Evolutionary conservation across 2,797 vertebrate genomes (phyloP), one percentile per base, ranked within the genome.

Genomic region (Centropyge bicolor): DNA sequence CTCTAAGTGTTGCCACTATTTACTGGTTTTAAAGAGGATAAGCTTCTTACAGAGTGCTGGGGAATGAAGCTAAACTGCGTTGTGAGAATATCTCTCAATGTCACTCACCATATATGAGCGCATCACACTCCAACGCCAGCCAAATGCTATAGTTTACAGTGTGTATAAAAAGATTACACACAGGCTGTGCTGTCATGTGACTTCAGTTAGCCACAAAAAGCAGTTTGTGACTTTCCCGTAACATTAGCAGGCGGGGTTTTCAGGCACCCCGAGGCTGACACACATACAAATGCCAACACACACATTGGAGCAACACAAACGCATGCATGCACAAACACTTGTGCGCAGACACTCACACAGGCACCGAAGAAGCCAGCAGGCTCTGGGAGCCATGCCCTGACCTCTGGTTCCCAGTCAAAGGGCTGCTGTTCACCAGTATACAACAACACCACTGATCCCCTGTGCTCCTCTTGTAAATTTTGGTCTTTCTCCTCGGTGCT

Each of bases 381-480:
- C 90, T 88, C 83, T 86, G 90, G 89, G 83, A 91, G 87, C 76
- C 45, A 63, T 85, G 90, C 76, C 83, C 88, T 93, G 93, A 94
- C 93, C 94, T 89, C 88, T 91, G 88, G 67, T 82, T 89, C 80
- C 72, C 83, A 85, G 90, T 92, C 82, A 92, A 92, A 93, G 87
- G 83, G 88, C 84, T 70, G 86, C 90, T 92, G 91, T 94, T 92
- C 85, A 83, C 71, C 89, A 83, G 86, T 43, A 85, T 24, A 94
- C 90, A 93, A 94, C 90, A 88, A 91, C 87, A 82, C 87, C 86
- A 94, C 93, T 92, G 88, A 93, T 91, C 87, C 82, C 82, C 74
- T 82, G 81, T 90, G 90, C 56, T 88, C 84, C 89, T 93, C 93
- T 94, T 95, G 93, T 94, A 93, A 94, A 95, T 94, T 94, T 94